Evolutionary conservation across 2,113 vertebrate species (phyloP).

Genomic region (Perca schrenkii): DNA sequence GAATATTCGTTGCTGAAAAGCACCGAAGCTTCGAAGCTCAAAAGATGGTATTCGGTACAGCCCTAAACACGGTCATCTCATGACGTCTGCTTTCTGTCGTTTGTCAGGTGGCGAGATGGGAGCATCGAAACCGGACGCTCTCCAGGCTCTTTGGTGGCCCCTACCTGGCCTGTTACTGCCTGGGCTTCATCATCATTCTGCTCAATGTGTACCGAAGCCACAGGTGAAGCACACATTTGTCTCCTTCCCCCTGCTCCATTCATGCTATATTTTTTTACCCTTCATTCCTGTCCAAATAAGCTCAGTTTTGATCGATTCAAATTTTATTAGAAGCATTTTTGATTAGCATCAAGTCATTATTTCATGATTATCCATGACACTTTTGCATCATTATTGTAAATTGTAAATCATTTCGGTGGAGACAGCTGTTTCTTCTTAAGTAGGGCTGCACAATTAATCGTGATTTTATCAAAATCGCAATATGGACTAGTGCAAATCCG

Average conservation of each 20-base stretch:
- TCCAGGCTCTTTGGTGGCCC: slow-evolving; percentile 87
- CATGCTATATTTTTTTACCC: neutral
- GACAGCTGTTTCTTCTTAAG: no score
- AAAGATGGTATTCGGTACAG: no score
- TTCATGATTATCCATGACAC: neutral
- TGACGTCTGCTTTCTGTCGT: neutral
- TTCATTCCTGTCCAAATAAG: neutral
- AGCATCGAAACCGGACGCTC: slow-evolving; percentile 87
- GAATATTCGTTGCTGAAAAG: no score
- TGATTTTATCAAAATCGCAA: no score
- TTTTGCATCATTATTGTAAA: neutral
- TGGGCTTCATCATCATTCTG: slow-evolving; percentile 87
- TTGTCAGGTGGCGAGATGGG: slow-evolving; percentile 92
- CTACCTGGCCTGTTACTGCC: slow-evolving; percentile 87
- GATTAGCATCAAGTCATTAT: neutral
- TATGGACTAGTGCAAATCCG: no score
- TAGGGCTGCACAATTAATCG: no score
- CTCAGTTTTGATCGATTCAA: neutral
- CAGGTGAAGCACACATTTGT: slow-evolving; percentile 84
- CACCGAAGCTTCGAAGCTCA: no score
- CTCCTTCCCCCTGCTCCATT: neutral
- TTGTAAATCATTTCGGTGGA: no score
- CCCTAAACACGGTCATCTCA: neutral
- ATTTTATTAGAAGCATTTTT: neutral
- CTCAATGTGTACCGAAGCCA: slow-evolving; percentile 91